Percentiles rank a stretch among this genome's conserved stretches.
phyloP scores from a whole-genome alignment of 2,113 vertebrate genomes.

The Lepisosteus oculatus region DNA sequence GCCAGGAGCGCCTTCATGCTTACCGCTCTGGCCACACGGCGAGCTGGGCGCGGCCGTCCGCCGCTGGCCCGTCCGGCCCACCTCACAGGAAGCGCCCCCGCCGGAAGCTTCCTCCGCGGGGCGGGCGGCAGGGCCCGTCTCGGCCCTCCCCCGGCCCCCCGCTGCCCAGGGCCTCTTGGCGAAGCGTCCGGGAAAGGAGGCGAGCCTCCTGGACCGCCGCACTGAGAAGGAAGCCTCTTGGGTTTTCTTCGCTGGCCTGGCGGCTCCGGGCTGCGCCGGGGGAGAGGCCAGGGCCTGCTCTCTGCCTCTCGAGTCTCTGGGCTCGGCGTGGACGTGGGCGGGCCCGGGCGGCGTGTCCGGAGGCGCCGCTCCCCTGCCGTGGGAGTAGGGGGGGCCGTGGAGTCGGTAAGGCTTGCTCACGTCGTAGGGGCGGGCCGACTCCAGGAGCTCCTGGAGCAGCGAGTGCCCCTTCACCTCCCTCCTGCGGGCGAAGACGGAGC shows the following conservation, averaged over 20 bases:
- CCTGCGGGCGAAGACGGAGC: constrained; percentile 49
- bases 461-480: constrained; percentile 67
- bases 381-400: constrained; percentile 80
- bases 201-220: constrained; percentile 86
- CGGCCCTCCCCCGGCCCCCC: constrained; percentile 15
- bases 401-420: constrained; percentile 95
- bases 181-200: constrained; percentile 69
- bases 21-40: constrained; percentile 54
- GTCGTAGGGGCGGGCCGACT: constrained; percentile 78
- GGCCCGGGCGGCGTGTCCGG: constrained; percentile 3
- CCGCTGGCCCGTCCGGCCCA: not conserved
- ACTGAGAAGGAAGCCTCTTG: constrained; percentile 67
- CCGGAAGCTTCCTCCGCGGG: constrained; percentile 30
- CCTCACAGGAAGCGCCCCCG: constrained; percentile 5
- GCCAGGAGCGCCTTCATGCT: constrained; percentile 2
- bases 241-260: constrained; percentile 47
- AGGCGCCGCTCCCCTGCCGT: constrained; percentile 28
- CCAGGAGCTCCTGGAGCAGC: constrained; percentile 86
- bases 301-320: constrained; percentile 46
- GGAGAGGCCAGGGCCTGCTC: constrained; percentile 34
- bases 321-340: constrained; percentile 35
- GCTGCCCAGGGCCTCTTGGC: constrained; percentile 60
- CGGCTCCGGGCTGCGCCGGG: accelerated
- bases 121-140: constrained; percentile 27
- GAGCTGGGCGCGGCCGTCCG: constrained; percentile 22